phyloP scores from a whole-genome alignment of 2,888 invertebrate species.

The Steinernema carpocapsae region DNA sequence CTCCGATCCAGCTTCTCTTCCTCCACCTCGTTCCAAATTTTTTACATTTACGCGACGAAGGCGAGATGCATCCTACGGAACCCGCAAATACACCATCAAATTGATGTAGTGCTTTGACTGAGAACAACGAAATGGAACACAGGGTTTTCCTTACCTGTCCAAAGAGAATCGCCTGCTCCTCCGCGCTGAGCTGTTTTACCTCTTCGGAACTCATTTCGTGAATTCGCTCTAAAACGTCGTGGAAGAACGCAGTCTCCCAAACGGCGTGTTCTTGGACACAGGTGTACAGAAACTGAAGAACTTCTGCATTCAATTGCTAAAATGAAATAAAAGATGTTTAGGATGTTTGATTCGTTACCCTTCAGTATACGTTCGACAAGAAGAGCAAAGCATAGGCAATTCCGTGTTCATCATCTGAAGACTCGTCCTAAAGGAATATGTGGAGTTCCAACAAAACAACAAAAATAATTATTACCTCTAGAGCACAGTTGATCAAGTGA shows the following conservation, averaged over 20 bases:
- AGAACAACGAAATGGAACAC: slow-evolving; percentile 34
- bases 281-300: slow-evolving; percentile 96
- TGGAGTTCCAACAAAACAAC: neutral
- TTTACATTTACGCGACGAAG: slow-evolving; percentile 71
- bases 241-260: slow-evolving; percentile 93
- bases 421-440: slow-evolving; percentile 78
- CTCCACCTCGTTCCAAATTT: slow-evolving; percentile 76
- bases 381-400: slow-evolving; percentile 91
- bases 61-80: slow-evolving; percentile 80
- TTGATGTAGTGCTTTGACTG: slow-evolving; percentile 98
- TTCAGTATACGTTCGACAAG: slow-evolving; percentile 89
- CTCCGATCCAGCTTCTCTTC: neutral
- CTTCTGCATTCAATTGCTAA: slow-evolving; percentile 72
- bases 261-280: slow-evolving; percentile 95
- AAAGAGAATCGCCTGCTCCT: slow-evolving; percentile 39
- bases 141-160: slow-evolving; percentile 42
- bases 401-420: slow-evolving; percentile 91
- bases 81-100: slow-evolving; percentile 89
- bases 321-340: neutral
- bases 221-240: slow-evolving; percentile 76
- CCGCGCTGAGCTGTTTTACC: slow-evolving; percentile 21
- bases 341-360: slow-evolving; percentile 70
- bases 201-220: slow-evolving; percentile 33
- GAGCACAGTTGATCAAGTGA: slow-evolving; percentile 89
- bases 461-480: slow-evolving; percentile 73